Conservation (phyloP, 2,113 vertebrate genomes). For the Hiodon alosoides region DNA sequence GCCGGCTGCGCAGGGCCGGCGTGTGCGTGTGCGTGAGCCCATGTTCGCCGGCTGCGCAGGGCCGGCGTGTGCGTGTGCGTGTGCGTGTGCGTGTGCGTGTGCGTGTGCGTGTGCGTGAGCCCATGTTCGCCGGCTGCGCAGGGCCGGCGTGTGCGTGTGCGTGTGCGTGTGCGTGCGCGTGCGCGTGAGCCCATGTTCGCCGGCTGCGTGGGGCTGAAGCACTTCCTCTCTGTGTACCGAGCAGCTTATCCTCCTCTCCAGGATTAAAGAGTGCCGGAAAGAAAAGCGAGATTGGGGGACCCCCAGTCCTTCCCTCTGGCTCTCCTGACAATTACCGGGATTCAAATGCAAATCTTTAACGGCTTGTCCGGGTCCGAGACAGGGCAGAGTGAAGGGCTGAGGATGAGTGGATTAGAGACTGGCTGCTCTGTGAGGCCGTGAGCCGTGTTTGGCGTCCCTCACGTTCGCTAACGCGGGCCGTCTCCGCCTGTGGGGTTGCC, state of each 20-base stretch:
- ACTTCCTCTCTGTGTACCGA: conserved; percentile 68
- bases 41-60: too few species aligned
- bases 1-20: too few species aligned
- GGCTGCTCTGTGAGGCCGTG: conserved; percentile 36
- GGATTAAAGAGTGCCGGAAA: conserved; percentile 65
- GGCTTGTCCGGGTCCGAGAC: conserved; percentile 45
- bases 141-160: not conserved
- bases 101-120: too few species aligned
- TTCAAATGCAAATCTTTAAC: conserved; percentile 70
- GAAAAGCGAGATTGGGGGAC: conserved; percentile 53
- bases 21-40: too few species aligned
- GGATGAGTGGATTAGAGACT: conserved; percentile 29
- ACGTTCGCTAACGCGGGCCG: not conserved
- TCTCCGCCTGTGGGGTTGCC: not conserved
- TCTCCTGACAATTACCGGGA: conserved; percentile 55
- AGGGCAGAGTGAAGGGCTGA: conserved; percentile 16
- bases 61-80: too few species aligned
- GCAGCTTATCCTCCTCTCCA: conserved; percentile 60
- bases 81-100: too few species aligned
- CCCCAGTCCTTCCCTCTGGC: conserved; percentile 36
- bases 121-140: too few species aligned
- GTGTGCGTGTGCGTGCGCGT: not conserved
- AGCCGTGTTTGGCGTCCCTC: conserved; percentile 22
- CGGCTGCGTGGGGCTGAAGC: conserved; percentile 36
- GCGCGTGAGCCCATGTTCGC: not conserved